Conservation (phyloP, 2,888 invertebrate genomes). For the Choreutis nemorana region DNA sequence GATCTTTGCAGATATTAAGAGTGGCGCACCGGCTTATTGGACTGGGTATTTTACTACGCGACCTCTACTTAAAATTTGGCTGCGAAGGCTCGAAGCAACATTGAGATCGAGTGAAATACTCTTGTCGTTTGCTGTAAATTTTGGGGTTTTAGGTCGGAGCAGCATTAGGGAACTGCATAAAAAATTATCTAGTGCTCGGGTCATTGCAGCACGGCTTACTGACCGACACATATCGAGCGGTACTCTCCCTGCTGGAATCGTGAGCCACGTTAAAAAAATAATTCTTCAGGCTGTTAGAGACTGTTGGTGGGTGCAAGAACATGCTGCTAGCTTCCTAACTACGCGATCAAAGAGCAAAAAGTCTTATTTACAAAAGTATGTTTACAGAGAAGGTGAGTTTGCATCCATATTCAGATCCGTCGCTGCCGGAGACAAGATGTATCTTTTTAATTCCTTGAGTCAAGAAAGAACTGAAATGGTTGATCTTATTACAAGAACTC, state of each 20-base stretch:
- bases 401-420: conserved; percentile 51
- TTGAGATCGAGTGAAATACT: conserved; percentile 84
- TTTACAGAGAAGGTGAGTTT: conserved; percentile 46
- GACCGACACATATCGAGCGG: conserved; percentile 98
- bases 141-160: conserved; percentile 63
- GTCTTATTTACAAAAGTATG: conserved; percentile 55
- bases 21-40: conserved; percentile 92
- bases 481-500: conserved; percentile 72
- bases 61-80: conserved; percentile 82
- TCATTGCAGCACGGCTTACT: conserved; percentile 86
- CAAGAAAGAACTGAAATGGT: conserved; percentile 82
- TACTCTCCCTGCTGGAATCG: conserved; percentile 84
- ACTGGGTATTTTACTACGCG: conserved; percentile 93
- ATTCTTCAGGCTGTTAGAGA: conserved; percentile 34
- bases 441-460: conserved; percentile 85
- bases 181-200: conserved; percentile 67
- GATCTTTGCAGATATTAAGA: conserved; percentile 90
- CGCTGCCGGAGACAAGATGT: conserved; percentile 67
- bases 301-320: conserved; percentile 51
- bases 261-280: conserved; percentile 84
- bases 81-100: conserved; percentile 82
- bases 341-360: conserved; percentile 77
- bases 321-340: conserved; percentile 61
- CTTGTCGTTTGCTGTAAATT: conserved; percentile 80
- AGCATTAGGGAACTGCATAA: conserved; percentile 59